These are phyloP conservation scores for Artibeus jamaicensis DNA, from an alignment of 2,797 vertebrate genomes.

Conservation along the genomic window DNA sequence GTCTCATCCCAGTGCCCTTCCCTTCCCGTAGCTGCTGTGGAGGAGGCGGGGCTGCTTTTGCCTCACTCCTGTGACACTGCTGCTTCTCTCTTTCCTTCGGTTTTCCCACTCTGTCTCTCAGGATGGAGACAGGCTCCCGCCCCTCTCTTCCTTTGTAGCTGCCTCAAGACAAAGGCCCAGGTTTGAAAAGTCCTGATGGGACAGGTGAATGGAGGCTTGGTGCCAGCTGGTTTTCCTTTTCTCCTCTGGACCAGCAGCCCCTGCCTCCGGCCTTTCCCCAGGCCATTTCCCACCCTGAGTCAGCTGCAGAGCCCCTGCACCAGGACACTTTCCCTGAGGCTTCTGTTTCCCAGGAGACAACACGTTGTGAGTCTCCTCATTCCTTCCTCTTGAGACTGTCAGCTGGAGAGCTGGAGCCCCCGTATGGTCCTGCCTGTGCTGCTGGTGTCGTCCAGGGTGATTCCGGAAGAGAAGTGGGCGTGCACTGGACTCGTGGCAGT, in stretches of 20 bases:
- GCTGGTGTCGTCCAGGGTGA: accelerated
- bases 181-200: neutral
- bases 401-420: neutral
- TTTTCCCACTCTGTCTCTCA: neutral
- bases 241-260: neutral
- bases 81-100: neutral
- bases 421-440: neutral
- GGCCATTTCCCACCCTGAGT: neutral
- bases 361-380: neutral
- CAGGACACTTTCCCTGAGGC: neutral
- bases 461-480: neutral
- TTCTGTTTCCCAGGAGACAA: neutral
- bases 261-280: neutral
- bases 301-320: neutral
- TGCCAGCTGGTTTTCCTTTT: neutral
- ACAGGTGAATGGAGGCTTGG: neutral
- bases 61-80: neutral
- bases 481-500: neutral
- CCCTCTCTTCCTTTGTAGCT: neutral
- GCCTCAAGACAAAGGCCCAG: neutral
- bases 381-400: neutral
- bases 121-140: accelerated
- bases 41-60: too few species aligned
- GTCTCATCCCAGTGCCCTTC: neutral
- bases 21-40: neutral